Evolutionary conservation across 2,888 invertebrate genomes (phyloP), one percentile per base, ranked within the genome.

Genomic region (Chymomyza amoena): DNA sequence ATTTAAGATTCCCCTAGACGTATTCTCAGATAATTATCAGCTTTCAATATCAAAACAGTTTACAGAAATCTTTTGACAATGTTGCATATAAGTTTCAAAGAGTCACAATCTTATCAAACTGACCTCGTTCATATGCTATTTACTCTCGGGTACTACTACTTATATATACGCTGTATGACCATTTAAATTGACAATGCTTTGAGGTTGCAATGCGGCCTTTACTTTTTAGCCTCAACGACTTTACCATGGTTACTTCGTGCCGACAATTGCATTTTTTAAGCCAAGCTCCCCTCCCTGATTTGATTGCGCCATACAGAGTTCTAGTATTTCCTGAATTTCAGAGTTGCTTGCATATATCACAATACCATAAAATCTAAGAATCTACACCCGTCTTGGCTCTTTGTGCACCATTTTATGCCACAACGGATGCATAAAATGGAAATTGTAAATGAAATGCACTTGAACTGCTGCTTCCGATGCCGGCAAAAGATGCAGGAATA

Each of bases 391-490:
- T 54, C 56, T 57, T 32, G 57, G 64, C n/a, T 60, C 18, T 71
- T 70, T 75, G 70, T 74, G 70, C 25, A 57, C 39, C 62, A 67
- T 76, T 75, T 73, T 75, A 73, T 75, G 73, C 69, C 79, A 79
- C 87, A 83, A 78, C 76, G 80, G 83, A 74, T 84, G 79, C 79
- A 86, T 86, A 80, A 86, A 81, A 83, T 76, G 87, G 83, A 87
- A 87, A 86, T 82, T 82, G 82, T 80, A 84, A 84, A 85, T 88
- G 84, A 87, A 86, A 88, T 78, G 87, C 86, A 88, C 83, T 87
- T 87, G 78, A 85, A 85, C 81, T 80, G 79, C 81, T 82, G 74
- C 79, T 68, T 75, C 74, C 75, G 72, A 59, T 66, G 69, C 39
- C 70, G 59, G 54, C 61, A 65, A 52, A 50, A 51, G 50, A 54